Evolutionary conservation across 2,113 vertebrate genomes (phyloP).

Genomic region (Odontesthes bonariensis): DNA sequence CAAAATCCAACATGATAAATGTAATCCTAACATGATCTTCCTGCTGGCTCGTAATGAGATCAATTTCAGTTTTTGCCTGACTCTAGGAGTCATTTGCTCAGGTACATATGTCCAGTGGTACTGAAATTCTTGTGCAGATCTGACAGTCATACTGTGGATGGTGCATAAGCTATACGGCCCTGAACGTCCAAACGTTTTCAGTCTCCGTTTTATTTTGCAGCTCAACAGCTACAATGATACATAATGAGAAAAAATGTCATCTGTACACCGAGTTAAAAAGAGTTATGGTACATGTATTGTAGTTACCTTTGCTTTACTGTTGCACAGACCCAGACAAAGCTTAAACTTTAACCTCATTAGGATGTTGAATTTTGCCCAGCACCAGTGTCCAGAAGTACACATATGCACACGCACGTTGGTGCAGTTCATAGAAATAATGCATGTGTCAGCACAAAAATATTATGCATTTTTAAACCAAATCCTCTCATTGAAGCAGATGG

Average conservation of each 20-base stretch:
- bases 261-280: neutral
- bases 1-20: too few species aligned
- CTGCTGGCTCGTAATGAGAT: too few species aligned
- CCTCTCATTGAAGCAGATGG: slow-evolving; percentile 8
- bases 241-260: neutral
- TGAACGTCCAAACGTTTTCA: too few species aligned
- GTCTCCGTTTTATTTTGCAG: too few species aligned
- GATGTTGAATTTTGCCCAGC: neutral
- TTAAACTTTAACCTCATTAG: neutral
- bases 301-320: neutral
- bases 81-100: too few species aligned
- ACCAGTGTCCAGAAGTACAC: neutral
- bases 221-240: neutral
- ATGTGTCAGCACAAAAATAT: slow-evolving; percentile 42
- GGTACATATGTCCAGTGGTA: too few species aligned
- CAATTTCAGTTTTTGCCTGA: too few species aligned
- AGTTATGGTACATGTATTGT: neutral
- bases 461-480: slow-evolving; percentile 25
- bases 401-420: neutral
- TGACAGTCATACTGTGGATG: too few species aligned
- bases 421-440: slow-evolving; percentile 15
- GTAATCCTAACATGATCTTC: too few species aligned
- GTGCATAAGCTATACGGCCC: too few species aligned
- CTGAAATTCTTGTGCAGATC: too few species aligned
- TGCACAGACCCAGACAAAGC: neutral